Percentiles rank a stretch among this genome's conserved stretches.
These are phyloP conservation scores for Zaprionus davidi DNA, from an alignment of 1,140 invertebrate genomes.

Conservation along the genomic window DNA sequence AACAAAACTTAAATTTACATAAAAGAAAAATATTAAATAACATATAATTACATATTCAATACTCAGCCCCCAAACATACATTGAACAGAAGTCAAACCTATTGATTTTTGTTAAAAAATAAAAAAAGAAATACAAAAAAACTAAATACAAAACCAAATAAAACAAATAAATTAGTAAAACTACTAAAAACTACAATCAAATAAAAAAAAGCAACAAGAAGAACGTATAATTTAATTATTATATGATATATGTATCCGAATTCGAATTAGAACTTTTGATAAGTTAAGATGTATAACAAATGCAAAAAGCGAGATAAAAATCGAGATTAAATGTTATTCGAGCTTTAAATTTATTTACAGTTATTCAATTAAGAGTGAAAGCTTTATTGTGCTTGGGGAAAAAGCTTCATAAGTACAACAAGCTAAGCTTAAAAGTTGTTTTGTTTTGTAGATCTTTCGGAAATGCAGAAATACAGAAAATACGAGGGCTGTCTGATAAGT, in stretches of 20 bases:
- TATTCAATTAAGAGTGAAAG: neutral
- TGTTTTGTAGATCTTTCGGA: neutral
- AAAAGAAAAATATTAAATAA: conserved; percentile 9
- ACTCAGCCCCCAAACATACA: neutral
- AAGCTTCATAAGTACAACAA: neutral
- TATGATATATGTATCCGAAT: neutral
- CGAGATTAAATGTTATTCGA: conserved; percentile 2
- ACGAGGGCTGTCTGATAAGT: too few relatives aligned
- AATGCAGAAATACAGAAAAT: neutral
- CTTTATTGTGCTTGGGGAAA: neutral
- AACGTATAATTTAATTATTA: neutral
- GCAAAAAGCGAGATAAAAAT: conserved; percentile 7
- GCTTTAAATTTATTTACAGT: neutral
- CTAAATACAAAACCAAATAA: neutral
- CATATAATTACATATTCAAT: conserved; percentile 1
- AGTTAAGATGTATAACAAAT: conserved; percentile 5
- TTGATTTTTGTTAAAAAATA: neutral
- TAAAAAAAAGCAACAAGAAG: neutral
- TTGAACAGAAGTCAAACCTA: neutral
- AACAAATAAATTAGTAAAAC: neutral
- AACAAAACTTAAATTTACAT: neutral
- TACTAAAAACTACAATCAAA: neutral
- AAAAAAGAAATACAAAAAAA: neutral
- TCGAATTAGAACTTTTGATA: conserved; percentile 1
- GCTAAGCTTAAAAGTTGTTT: neutral